Conservation (phyloP, 2,888 invertebrate species). For the Stegophylla sp. region DNA sequence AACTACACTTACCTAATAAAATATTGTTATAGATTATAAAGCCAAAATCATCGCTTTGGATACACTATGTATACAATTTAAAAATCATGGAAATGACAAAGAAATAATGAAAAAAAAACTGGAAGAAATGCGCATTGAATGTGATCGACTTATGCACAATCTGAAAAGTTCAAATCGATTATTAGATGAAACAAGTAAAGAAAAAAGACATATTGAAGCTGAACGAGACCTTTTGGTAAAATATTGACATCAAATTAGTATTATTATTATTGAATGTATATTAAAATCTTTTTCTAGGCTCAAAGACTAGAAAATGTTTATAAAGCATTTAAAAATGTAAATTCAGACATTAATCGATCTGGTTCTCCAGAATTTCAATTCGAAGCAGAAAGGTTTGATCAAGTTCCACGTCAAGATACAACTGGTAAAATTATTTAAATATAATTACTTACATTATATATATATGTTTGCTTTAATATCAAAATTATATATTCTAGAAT, state of each 20-base stretch:
- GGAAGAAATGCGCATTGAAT: conserved; percentile 75
- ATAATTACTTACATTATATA: neutral
- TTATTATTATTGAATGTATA: neutral
- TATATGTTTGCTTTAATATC: neutral
- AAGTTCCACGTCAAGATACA: conserved; percentile 45
- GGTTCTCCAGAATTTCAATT: conserved; percentile 21
- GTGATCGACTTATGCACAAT: conserved; percentile 79
- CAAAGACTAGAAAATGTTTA: conserved; percentile 37
- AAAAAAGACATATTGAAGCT: conserved; percentile 73
- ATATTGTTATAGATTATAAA: conserved; percentile 28
- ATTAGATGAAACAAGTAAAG: conserved; percentile 80
- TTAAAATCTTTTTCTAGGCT: conserved; percentile 21
- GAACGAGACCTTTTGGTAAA: conserved; percentile 69
- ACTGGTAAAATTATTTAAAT: conserved; percentile 37
- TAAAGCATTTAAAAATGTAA: conserved; percentile 26
- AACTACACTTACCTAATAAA: no score
- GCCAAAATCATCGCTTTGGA: conserved; percentile 41
- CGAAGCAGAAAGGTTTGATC: conserved; percentile 42
- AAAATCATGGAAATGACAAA: conserved; percentile 37
- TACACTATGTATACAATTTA: conserved; percentile 27
- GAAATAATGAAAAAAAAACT: conserved; percentile 64
- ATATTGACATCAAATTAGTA: neutral
- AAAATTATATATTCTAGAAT: conserved; percentile 65
- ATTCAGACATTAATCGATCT: conserved; percentile 18
- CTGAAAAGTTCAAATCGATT: conserved; percentile 81